Evolutionary conservation across 2,888 invertebrate genomes (phyloP), one percentile per base, ranked within the genome.

Genomic region (Acrobasis consociella): DNA sequence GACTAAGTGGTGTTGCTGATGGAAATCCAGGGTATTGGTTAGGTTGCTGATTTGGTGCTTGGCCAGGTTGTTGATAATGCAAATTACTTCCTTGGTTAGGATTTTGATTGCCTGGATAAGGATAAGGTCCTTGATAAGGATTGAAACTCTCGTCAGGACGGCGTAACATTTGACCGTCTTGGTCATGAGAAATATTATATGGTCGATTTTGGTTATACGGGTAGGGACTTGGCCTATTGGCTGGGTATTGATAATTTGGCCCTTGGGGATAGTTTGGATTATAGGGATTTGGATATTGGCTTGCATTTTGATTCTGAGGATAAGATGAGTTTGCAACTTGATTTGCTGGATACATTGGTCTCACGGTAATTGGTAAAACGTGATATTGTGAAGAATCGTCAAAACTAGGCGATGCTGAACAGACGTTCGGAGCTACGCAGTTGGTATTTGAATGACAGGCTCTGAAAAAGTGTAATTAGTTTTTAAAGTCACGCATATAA

Each of bases 371-470:
- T 62, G 64, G 49, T 61, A 42, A 10, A 58, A 60, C 49, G 51
- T 52, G 52, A 59, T 62, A 49, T 17, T 53, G 50, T 37, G 64
- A 42, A 39, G 55, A 62, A n/a, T 31, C 15, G 46, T 64, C 58
- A 0, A 61, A 17, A 49, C 50, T 60, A 64, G 90, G 69, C 17
- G 87, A 75, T 73, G 91, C 77, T 49, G 75, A 74, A 66, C 93
- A 93, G 1, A 76, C 76, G 64, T 90, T 83, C 0, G 87, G 86
- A 16, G 83, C 77, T 15, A 86, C 66, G 62, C 87, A 86, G 56
- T 77, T 82, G 0, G 88, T 90, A 17, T 75, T 74, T 7, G 78
- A 73, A 68, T 88, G 85, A 72, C 95, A 95, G 2, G 83, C 82
- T 64, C 95, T 93, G 66, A 79, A 78, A 31, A 31, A 31, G 31